Evolutionary conservation across 2,113 vertebrate species (phyloP), one percentile per base, ranked within the genome.

Genomic region (Limanda limanda): DNA sequence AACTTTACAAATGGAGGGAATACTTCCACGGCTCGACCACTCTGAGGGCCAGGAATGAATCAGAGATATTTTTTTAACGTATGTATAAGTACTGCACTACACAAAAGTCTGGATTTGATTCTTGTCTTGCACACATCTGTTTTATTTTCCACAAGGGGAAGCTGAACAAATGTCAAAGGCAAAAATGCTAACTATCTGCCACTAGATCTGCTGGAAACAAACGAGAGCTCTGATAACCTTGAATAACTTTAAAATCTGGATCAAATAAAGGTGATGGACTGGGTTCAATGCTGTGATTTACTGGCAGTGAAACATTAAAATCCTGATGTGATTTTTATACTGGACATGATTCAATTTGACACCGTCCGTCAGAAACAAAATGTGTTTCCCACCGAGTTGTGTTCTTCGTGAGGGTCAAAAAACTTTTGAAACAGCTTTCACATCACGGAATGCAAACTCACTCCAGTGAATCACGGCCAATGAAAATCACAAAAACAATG

Each of bases 71-170:
- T 54, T 10, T 54, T 54, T 14, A 66, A 27, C 23, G 63, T 52
- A 61, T 23, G 24, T 55, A 57, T 45, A 24, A 64, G n/a, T 4
- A 21, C 6, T 25, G 56, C 60, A 35, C 56, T 31, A 25, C 23
- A 24, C 54, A 70, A 71, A 85, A 13, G 70, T 85, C 76, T 86
- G 84, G 13, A 59, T 81, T 81, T 71, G 48, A 73, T 82, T 84
- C 40, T 23, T 57, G 54, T 11, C 4, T 54, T 68, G 42, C 20
- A 14, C 54, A 71, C 27, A 45, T 71, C 69, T 70, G 74, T 66
- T 80, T 67, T 69, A 59, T 85, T 73, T 87, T 81, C 74, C 40
- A 65, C 60, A 42, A 42, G 2, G 0, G 31, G 67, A 55, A 62
- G 55, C 64, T 61, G 63, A 75, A 73, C 56, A 73, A 76, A 79